Evolutionary conservation across 2,797 vertebrate species (phyloP).

Genomic region (Chelon labrosus): DNA sequence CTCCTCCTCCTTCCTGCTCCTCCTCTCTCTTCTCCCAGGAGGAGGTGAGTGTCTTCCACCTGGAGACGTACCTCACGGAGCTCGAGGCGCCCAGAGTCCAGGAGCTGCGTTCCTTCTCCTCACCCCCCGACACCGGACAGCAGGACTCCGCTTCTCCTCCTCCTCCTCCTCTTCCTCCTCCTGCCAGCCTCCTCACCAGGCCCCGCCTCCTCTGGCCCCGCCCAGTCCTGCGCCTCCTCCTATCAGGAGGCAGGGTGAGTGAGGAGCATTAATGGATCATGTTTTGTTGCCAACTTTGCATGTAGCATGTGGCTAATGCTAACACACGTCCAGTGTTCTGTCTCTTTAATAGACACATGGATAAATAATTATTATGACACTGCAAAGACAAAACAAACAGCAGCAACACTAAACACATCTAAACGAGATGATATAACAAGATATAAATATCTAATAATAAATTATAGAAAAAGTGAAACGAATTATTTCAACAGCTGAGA

Average conservation of each 20-base stretch:
- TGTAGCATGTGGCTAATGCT: no score
- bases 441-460: no score
- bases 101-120: slow-evolving; percentile 88
- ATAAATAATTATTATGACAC: no score
- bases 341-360: no score
- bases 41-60: slow-evolving; percentile 75
- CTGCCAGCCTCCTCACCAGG: slow-evolving; percentile 76
- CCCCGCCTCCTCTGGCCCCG: slow-evolving; percentile 79
- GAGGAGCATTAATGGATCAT: no score
- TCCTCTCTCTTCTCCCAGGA: slow-evolving; percentile 83
- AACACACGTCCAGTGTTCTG: no score
- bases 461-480: no score
- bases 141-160: slow-evolving; percentile 69
- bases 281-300: no score
- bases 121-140: slow-evolving; percentile 87
- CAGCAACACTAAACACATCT: no score
- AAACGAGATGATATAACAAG: no score
- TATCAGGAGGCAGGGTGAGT: slow-evolving; percentile 58
- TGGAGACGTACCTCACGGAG: slow-evolving; percentile 91
- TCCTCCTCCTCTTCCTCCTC: slow-evolving; percentile 67
- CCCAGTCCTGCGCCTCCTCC: slow-evolving; percentile 63
- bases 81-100: slow-evolving; percentile 88
- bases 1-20: slow-evolving; percentile 57
- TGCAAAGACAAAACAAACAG: no score
- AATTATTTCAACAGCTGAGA: no score